Evolutionary conservation across 1,140 invertebrate species (phyloP).

Genomic region (Saccostrea glomerata): DNA sequence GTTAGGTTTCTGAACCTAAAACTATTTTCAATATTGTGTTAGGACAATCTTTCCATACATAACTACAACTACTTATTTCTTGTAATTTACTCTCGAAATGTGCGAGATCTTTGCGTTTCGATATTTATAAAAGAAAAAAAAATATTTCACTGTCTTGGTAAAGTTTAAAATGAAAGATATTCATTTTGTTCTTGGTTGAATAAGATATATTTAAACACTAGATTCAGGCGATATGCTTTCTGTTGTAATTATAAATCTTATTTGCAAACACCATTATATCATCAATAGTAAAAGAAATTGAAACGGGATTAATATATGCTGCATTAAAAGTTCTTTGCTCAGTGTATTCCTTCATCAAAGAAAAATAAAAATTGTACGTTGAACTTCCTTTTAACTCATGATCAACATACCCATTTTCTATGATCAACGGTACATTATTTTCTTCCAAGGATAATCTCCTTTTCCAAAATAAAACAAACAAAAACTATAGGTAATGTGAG

Average conservation of each 20-base stretch:
- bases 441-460: neutral
- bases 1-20: slow-evolving; percentile 6
- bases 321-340: neutral
- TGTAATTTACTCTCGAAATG: neutral
- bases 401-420: neutral
- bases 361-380: neutral
- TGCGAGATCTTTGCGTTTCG: neutral
- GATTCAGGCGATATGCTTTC: slow-evolving; percentile 15
- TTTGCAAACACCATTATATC: neutral
- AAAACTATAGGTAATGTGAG: too few relatives aligned
- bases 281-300: neutral
- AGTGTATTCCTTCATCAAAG: neutral
- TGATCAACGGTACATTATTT: slow-evolving; percentile 3
- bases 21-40: slow-evolving; percentile 11
- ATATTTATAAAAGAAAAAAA: neutral
- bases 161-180: slow-evolving; percentile 10
- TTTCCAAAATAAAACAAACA: too few relatives aligned
- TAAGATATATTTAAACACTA: neutral
- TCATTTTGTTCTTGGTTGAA: neutral
- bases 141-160: neutral
- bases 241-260: neutral
- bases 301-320: neutral
- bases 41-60: neutral
- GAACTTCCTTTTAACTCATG: neutral
- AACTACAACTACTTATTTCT: neutral